Base-by-base conservation (phyloP, 1,140 invertebrate species). In the Aphidius ervi region DNA sequence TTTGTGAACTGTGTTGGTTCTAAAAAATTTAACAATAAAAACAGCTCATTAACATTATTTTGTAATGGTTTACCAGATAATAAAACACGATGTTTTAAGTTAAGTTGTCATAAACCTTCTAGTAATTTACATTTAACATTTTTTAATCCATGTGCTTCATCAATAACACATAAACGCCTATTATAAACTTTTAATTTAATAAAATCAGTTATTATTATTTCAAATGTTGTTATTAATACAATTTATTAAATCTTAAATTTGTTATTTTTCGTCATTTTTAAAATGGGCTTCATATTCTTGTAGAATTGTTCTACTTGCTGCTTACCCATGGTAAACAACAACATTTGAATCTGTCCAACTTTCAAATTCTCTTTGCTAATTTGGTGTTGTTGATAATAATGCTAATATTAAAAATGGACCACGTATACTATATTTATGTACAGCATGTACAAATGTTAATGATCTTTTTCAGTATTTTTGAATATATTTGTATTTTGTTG, bases 281-380 rank as follows among this genome's bases (percentile, higher is more conserved):
- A 93, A 99, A 79, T 92, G 98, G 78, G 99, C 92, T 85, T 99
- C 98, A 79, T 99, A 99, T 74, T 99, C 94, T 77, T 97, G 93
- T 42, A 99, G 84, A 92, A 99, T 98, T 72, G 95, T 95, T 72
- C 97, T 87, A 82, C 95, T 98, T 46, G 93, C 88, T 63, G 91
- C 87, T 49, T 92, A 94, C 70, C 97, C 97, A 79, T 99, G 97
- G 80, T 99, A 99, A 20, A 98, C 95, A 54, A 99, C 89, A 9
- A 97, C 94, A 82, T 99, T 99, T 84, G 99, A 90, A 70, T 99
- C 95, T 9, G 98, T 99, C 98, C 98, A 99, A 9, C 90, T 90
- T 83, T 99, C 98, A 80, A 99, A 99, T 84, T 99, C 98, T 72
- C 98, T 82, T 79, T 99, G 96, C 98, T 98, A 99, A 85, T 99